Evolutionary conservation across 1,140 invertebrate species (phyloP).

Genomic region (Drosophila quadrilineata): DNA sequence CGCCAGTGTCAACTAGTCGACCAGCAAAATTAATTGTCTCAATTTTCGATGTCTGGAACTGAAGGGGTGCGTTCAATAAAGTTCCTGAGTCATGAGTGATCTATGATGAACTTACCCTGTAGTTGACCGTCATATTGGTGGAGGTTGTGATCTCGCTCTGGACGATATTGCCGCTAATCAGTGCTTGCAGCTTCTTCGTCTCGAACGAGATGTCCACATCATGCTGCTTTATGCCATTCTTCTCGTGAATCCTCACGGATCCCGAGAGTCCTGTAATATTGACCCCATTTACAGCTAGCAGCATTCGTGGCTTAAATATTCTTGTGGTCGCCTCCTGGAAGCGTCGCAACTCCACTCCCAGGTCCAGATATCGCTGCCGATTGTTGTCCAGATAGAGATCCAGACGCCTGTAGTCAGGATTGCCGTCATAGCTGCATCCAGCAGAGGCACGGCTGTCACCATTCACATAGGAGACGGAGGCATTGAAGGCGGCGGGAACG

Average conservation of each 20-base stretch:
- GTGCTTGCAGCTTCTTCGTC: constrained; percentile 84
- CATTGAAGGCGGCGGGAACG: constrained; percentile 83
- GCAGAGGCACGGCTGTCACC: constrained; percentile 83
- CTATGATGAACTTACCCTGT: constrained; percentile 81
- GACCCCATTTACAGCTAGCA: constrained; percentile 85
- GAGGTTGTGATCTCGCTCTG: constrained; percentile 73
- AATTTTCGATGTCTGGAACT: constrained; percentile 85
- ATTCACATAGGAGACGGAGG: constrained; percentile 84
- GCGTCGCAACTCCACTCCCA: constrained; percentile 81
- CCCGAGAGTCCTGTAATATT: constrained; percentile 85
- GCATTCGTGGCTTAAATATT: constrained; percentile 84
- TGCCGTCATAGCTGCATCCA: constrained; percentile 84
- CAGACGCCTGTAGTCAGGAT: constrained; percentile 84
- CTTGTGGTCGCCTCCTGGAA: constrained; percentile 83
- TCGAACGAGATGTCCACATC: constrained; percentile 84
- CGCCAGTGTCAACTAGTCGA: constrained; percentile 84
- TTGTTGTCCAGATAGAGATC: constrained; percentile 85
- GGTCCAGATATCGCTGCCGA: constrained; percentile 84
- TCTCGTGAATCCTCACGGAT: constrained; percentile 82
- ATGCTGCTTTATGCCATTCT: constrained; percentile 84
- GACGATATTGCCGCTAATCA: constrained; percentile 83
- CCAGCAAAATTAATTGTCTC: constrained; percentile 87
- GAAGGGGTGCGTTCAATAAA: constrained; percentile 67
- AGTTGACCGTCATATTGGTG: constrained; percentile 82
- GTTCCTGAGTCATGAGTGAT: not conserved